These are phyloP conservation scores for Hypselothyrea guttata DNA, from an alignment of 2,888 invertebrate genomes.

Conservation along the genomic window DNA sequence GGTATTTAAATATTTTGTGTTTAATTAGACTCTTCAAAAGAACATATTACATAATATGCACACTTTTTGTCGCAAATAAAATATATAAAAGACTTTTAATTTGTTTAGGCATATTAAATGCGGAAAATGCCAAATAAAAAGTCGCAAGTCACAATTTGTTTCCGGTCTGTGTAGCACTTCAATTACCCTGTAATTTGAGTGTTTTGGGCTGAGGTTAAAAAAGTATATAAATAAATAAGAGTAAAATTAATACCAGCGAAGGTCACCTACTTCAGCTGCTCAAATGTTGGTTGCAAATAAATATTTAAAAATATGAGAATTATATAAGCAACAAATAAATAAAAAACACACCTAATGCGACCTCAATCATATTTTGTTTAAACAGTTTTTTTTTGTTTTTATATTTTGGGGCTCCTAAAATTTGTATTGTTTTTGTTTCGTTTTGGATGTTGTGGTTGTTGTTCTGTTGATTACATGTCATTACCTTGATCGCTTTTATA, in stretches of 20 bases:
- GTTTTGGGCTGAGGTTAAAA: too few relatives aligned
- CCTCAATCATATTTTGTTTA: conserved; percentile 57
- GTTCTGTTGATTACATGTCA: conserved; percentile 46
- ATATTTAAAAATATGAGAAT: too few relatives aligned
- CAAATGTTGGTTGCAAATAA: too few relatives aligned
- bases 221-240: neutral
- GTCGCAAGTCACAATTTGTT: neutral
- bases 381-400: conserved; percentile 25
- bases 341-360: conserved; percentile 26
- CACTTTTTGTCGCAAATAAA: too few relatives aligned
- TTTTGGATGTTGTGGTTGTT: conserved; percentile 8
- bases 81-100: too few relatives aligned
- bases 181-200: conserved; percentile 1
- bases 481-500: conserved; percentile 68
- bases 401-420: too few relatives aligned
- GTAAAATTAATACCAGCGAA: neutral
- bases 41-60: too few relatives aligned
- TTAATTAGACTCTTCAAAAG: too few relatives aligned
- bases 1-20: too few relatives aligned
- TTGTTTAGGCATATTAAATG: too few relatives aligned
- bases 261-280: conserved; percentile 21
- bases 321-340: conserved; percentile 3
- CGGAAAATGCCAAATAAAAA: neutral
- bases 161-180: neutral
- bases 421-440: neutral